Percentiles rank a stretch among this genome's conserved stretches.
These are phyloP conservation scores for Felis catus DNA, from an alignment of 2,113 vertebrate species.

Conservation along the genomic window DNA sequence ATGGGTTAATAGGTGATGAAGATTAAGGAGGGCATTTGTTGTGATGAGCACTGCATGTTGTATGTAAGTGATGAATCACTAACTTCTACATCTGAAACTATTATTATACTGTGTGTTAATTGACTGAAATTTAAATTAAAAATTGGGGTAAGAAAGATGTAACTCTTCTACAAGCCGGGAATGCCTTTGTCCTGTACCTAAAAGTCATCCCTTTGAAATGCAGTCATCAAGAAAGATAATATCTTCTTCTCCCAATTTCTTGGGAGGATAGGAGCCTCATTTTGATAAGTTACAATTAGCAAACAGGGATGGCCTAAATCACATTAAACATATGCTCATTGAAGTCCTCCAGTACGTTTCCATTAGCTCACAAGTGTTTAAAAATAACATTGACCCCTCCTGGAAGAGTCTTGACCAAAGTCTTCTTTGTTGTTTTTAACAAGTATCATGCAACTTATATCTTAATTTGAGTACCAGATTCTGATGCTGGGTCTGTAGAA, in stretches of 20 bases:
- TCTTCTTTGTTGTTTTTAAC: background rate
- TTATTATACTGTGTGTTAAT: background rate
- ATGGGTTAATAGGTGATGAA: background rate
- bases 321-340: fast-evolving
- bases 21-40: background rate
- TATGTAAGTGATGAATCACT: background rate
- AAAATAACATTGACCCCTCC: background rate
- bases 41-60: background rate
- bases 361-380: background rate
- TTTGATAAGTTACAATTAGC: background rate
- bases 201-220: background rate
- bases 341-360: background rate
- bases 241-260: background rate
- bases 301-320: background rate
- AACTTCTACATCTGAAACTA: background rate
- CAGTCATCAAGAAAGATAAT: background rate
- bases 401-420: background rate
- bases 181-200: background rate
- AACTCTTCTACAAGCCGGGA: background rate
- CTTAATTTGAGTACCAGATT: background rate
- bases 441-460: background rate
- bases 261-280: background rate
- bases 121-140: background rate
- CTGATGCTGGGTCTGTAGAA: background rate
- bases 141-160: background rate